Conservation (phyloP, 2,888 invertebrate species). For the Xestia rhomboidea region DNA sequence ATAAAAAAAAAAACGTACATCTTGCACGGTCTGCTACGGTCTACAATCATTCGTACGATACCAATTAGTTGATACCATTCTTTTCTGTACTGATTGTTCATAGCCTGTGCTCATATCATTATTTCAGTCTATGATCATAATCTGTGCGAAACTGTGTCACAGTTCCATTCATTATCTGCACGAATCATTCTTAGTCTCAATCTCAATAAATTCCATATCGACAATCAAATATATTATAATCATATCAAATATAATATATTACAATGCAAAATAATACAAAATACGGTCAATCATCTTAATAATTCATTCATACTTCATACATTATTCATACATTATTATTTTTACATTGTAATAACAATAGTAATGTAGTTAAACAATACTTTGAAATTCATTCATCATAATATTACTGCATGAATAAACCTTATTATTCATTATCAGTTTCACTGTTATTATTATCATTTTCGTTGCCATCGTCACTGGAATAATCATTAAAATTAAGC, state of each 20-base stretch:
- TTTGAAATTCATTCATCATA: not conserved
- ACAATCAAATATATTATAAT: not conserved
- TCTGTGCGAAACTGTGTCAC: not conserved
- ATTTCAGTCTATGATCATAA: not conserved
- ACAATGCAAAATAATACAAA: slow-evolving; percentile 3
- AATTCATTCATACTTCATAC: slow-evolving; percentile 1
- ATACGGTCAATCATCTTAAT: not conserved
- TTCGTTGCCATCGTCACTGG: slow-evolving; percentile 3
- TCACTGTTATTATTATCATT: not conserved
- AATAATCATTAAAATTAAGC: not conserved
- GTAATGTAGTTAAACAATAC: not conserved
- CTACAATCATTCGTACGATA: too few species aligned
- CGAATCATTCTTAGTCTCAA: not conserved
- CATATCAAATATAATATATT: too few species aligned
- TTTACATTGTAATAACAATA: slow-evolving; percentile 2
- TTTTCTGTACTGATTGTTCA: too few species aligned
- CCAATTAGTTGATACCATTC: too few species aligned
- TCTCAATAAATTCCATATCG: not conserved
- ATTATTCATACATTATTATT: not conserved
- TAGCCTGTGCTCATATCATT: slow-evolving; percentile 2
- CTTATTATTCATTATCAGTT: not conserved
- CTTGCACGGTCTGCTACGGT: too few species aligned
- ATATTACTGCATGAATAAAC: not conserved
- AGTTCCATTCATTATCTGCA: slow-evolving; percentile 9
- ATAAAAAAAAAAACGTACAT: too few species aligned